Evolutionary conservation across 2,888 invertebrate species (phyloP).

Genomic region (Catocala nupta): DNA sequence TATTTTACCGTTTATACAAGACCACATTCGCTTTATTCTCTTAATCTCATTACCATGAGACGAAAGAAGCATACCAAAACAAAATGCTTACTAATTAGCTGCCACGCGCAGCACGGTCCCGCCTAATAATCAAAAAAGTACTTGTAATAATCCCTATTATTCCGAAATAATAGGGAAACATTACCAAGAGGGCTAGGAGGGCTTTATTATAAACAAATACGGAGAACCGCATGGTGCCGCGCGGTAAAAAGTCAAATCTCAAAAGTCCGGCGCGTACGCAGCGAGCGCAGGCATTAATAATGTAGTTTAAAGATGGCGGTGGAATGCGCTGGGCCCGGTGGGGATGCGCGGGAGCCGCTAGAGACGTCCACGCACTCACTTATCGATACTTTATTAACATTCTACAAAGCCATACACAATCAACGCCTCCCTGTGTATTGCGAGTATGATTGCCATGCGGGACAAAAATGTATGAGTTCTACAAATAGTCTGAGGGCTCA

Average conservation of each 20-base stretch:
- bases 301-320: slow-evolving; percentile 85
- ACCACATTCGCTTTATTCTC: too few relatives aligned
- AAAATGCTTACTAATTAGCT: slow-evolving; percentile 9
- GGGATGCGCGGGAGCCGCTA: slow-evolving; percentile 56
- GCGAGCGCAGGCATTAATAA: slow-evolving; percentile 74
- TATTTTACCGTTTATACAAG: too few relatives aligned
- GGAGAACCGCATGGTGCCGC: slow-evolving; percentile 62
- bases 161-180: slow-evolving; percentile 56
- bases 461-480: too few relatives aligned
- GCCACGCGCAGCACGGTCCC: slow-evolving; percentile 36
- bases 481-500: too few relatives aligned
- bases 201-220: slow-evolving; percentile 82
- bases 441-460: too few relatives aligned
- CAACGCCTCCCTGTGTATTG: too few relatives aligned
- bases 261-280: slow-evolving; percentile 57
- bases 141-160: slow-evolving; percentile 36
- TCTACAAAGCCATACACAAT: too few relatives aligned
- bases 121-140: slow-evolving; percentile 33
- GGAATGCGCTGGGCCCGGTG: slow-evolving; percentile 73
- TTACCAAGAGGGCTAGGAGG: slow-evolving; percentile 58
- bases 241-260: slow-evolving; percentile 71
- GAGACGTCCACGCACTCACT: slow-evolving; percentile 29
- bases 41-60: not conserved
- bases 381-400: slow-evolving; percentile 12
- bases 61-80: not conserved